Conservation (phyloP, 1,140 invertebrate genomes). For the Ylistrum balloti region DNA sequence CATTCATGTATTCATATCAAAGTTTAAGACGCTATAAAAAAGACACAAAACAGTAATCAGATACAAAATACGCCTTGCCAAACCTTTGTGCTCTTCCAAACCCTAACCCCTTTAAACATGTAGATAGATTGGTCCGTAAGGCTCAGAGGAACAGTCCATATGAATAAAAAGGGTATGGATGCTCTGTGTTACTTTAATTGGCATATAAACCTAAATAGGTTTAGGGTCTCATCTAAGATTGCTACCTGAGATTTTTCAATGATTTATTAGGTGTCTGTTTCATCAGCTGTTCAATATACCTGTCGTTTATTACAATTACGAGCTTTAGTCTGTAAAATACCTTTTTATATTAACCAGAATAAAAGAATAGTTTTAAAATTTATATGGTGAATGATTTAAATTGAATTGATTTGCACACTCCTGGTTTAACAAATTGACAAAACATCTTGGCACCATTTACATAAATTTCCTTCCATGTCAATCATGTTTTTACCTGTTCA, state of each 20-base stretch:
- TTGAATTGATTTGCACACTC: neutral
- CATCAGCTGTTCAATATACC: neutral
- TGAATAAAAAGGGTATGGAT: neutral
- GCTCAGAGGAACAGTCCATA: neutral
- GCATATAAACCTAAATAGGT: slow-evolving; percentile 1
- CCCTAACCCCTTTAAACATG: neutral
- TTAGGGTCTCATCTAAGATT: neutral
- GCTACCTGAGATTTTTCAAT: neutral
- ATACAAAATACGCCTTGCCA: neutral
- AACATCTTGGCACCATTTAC: neutral
- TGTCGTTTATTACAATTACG: neutral
- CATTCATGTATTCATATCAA: slow-evolving; percentile 6
- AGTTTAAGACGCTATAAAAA: neutral
- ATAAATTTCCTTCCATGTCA: neutral
- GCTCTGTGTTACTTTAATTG: neutral
- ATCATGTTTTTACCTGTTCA: slow-evolving; percentile 11
- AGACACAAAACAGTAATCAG: neutral
- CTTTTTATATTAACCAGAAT: neutral
- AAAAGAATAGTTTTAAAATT: slow-evolving; percentile 17
- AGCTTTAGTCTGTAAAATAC: neutral
- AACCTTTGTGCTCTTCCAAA: neutral
- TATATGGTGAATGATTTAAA: neutral
- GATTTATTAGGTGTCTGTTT: neutral
- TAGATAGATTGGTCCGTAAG: neutral
- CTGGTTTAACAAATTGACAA: neutral